These are phyloP conservation scores for Patiria miniata DNA, from an alignment of 35 echinoderm and acorn worm genomes.

Conservation along the genomic window DNA sequence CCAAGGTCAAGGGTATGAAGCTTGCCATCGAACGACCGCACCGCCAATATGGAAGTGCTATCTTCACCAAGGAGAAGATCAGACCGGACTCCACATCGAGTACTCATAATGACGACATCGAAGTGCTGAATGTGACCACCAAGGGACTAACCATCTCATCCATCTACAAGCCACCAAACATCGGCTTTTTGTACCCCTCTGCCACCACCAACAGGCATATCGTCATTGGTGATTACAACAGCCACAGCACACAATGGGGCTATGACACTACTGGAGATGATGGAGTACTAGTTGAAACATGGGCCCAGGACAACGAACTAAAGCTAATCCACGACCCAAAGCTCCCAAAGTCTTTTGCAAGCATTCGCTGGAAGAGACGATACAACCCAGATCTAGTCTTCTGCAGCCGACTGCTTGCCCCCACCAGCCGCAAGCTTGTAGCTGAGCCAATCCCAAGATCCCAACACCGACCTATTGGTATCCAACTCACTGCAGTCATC, in stretches of 20 bases:
- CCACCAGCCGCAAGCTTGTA: background rate
- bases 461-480: background rate
- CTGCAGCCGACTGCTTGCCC: background rate
- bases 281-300: background rate
- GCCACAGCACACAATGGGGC: background rate
- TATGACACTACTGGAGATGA: background rate
- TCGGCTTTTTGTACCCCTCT: background rate
- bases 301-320: background rate
- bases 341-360: background rate
- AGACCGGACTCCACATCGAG: background rate
- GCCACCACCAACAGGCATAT: background rate
- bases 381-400: too few relatives aligned
- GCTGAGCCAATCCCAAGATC: background rate
- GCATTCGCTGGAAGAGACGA: background rate
- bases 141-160: background rate
- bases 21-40: background rate
- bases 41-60: background rate
- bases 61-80: background rate
- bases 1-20: background rate
- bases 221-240: background rate
- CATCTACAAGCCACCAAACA: background rate
- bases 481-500: background rate
- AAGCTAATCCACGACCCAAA: background rate
- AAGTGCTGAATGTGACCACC: background rate
- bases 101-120: background rate